Conservation (phyloP, 2,113 vertebrate species). For the Callocephalon fimbriatum region DNA sequence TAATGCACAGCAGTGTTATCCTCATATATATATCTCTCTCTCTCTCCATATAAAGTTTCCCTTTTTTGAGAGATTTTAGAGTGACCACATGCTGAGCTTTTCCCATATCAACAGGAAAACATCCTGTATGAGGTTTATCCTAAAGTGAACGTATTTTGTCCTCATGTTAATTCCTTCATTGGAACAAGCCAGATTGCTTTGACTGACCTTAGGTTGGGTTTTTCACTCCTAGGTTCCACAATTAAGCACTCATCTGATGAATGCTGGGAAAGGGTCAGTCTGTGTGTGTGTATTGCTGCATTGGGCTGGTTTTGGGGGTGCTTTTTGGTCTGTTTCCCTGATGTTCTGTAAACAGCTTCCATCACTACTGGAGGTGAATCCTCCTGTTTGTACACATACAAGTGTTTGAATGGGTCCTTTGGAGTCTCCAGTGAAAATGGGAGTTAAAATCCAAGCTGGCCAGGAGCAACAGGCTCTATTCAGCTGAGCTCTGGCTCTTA, state of each 20-base stretch:
- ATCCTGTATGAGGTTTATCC: not conserved
- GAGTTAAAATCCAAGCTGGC: not conserved
- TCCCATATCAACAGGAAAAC: not conserved
- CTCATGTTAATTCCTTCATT: not conserved
- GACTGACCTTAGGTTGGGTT: not conserved
- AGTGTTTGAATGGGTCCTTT: accelerated
- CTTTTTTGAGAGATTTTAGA: not conserved
- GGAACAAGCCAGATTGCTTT: not conserved
- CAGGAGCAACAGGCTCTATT: not conserved
- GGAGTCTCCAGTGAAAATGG: not conserved
- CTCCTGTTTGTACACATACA: not conserved
- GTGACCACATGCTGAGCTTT: not conserved
- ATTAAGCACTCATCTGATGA: not conserved
- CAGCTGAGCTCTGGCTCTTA: not conserved
- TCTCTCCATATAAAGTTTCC: not conserved
- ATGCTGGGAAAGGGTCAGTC: not conserved
- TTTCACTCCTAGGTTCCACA: not conserved
- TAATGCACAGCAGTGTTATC: not conserved
- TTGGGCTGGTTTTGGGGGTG: not conserved
- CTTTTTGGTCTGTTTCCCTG: not conserved
- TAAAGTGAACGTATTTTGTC: not conserved
- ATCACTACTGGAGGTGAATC: not conserved
- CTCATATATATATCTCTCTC: no score
- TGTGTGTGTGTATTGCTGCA: accelerated
- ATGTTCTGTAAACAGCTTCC: not conserved